phyloP scores from a whole-genome alignment of 2,888 invertebrate species.

The Dicycla oo region DNA sequence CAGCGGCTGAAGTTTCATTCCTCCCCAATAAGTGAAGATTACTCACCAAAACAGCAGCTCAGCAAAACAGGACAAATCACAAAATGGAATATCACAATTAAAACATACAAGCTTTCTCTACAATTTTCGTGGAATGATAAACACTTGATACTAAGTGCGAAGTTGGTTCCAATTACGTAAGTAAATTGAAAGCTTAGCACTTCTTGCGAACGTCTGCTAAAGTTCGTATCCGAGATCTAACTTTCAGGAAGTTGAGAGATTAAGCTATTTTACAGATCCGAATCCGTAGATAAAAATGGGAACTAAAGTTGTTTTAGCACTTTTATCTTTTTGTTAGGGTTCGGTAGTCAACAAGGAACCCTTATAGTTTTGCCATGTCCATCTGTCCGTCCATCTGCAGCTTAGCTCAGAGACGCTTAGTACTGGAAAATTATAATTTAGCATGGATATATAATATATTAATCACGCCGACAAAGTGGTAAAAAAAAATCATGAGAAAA shows the following conservation, averaged over 20 bases:
- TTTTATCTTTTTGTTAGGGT: slow-evolving; percentile 10
- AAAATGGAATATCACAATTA: slow-evolving; percentile 17
- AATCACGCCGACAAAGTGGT: no score
- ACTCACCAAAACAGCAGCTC: no score
- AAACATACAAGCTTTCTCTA: background rate
- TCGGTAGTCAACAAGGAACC: no score
- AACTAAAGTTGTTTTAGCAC: slow-evolving; percentile 14
- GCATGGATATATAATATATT: no score
- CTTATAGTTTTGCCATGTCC: no score
- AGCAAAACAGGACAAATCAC: slow-evolving; percentile 9
- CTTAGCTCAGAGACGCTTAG: no score
- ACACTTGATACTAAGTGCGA: slow-evolving; percentile 39
- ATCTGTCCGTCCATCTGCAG: no score
- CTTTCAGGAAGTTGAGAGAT: slow-evolving; percentile 47
- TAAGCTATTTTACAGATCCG: slow-evolving; percentile 41
- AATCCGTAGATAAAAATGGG: slow-evolving; percentile 14
- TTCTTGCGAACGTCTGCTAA: slow-evolving; percentile 35
- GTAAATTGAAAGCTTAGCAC: slow-evolving; percentile 51
- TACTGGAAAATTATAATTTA: no score
- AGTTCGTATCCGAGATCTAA: slow-evolving; percentile 47
- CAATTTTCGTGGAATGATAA: slow-evolving; percentile 8
- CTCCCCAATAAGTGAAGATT: background rate
- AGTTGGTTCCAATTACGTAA: slow-evolving; percentile 59
- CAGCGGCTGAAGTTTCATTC: background rate
- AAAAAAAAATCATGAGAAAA: no score